These are phyloP conservation scores for Pangasius macronema DNA, from an alignment of 2,797 vertebrate species.

Conservation along the genomic window DNA sequence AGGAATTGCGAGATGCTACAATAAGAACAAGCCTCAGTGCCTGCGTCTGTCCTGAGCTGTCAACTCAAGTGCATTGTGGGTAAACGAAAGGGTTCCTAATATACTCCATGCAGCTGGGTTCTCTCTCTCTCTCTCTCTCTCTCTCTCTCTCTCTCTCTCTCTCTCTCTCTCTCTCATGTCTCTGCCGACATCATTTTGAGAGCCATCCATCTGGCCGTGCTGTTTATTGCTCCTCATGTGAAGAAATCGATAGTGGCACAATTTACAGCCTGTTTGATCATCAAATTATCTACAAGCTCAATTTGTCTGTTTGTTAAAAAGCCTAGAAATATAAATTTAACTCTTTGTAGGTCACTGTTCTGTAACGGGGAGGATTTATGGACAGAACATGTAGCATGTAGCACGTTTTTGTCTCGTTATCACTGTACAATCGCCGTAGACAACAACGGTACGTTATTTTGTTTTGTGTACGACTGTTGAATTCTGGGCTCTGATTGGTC, in stretches of 20 bases:
- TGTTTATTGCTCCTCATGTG: slow-evolving; percentile 7
- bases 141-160: slow-evolving; percentile 4
- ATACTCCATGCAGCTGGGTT: slow-evolving; percentile 33
- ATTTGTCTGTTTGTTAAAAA: background rate
- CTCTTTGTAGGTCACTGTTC: background rate
- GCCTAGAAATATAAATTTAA: too few relatives aligned
- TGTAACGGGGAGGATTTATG: background rate
- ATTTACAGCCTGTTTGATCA: background rate
- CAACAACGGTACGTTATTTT: background rate
- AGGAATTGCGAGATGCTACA: background rate
- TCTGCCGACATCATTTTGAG: background rate
- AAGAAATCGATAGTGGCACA: slow-evolving; percentile 2
- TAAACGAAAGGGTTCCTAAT: slow-evolving; percentile 39
- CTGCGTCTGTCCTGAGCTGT: background rate
- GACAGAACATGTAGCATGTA: background rate
- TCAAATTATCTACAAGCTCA: background rate
- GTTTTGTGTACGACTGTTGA: too few relatives aligned
- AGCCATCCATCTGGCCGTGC: background rate
- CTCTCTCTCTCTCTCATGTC: background rate
- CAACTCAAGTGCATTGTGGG: slow-evolving; percentile 33
- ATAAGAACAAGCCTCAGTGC: background rate
- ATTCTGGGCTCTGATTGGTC: background rate
- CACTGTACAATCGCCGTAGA: background rate
- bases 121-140: background rate
- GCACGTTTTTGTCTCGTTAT: too few relatives aligned